Evolutionary conservation across 2,113 vertebrate genomes (phyloP).

Genomic region (Saguinus midas): DNA sequence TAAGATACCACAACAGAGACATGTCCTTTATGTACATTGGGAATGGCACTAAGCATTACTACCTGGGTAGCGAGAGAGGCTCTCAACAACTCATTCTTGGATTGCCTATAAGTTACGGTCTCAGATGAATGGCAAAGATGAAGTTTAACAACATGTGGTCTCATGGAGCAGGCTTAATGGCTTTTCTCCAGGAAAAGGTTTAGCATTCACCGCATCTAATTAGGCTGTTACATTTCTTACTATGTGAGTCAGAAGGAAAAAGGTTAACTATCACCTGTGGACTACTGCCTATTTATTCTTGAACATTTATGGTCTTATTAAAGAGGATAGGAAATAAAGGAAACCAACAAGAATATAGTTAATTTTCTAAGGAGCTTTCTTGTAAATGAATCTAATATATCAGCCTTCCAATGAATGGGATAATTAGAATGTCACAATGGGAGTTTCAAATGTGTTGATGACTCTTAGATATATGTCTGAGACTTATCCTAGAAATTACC

Average conservation of each 20-base stretch:
- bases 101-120: background rate
- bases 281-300: background rate
- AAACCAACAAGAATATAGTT: background rate
- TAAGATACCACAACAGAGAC: constrained; percentile 49
- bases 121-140: background rate
- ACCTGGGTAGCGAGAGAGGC: background rate
- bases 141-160: background rate
- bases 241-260: background rate
- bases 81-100: background rate
- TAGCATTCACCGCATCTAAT: background rate
- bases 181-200: background rate
- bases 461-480: background rate
- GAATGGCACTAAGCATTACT: background rate
- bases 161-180: background rate
- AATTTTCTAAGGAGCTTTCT: background rate
- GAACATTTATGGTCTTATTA: background rate
- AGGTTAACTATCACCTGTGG: background rate
- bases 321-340: background rate
- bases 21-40: background rate
- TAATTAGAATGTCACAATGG: background rate
- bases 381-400: background rate
- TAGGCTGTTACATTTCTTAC: background rate
- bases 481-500: background rate
- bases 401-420: background rate
- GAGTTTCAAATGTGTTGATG: background rate